Evolutionary conservation across 2,888 invertebrate genomes (phyloP), one percentile per base, ranked within the genome.

Genomic region (Philereme transversata): DNA sequence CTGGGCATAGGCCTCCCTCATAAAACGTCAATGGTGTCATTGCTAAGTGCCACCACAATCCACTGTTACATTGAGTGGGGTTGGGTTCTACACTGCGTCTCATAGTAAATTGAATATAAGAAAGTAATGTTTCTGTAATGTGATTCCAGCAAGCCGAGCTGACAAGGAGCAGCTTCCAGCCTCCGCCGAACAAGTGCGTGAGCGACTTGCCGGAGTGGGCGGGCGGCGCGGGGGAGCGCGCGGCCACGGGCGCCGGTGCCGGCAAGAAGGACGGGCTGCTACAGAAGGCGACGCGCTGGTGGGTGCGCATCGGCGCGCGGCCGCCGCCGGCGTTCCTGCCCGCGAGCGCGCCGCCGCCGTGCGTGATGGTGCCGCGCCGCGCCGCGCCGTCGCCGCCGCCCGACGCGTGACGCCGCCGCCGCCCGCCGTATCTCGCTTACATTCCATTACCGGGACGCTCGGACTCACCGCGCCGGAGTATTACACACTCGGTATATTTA

Each of bases 171-270:
- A 94, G 94, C 77, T 93, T 94, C 71, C 94, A 94, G 86, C 94
- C 94, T 77, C 94, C 94, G 75, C 94, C 94, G 79, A 94, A 94
- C 89, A 94, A 94, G 86, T 94, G 94, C 85, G 94, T 94, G 84
- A 93, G 93, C 90, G 94, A 94, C 92, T 94, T 94, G 85, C 94
- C 94, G 77, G 94, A 93, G 82, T 92, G 92, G 92, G 90, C 70
- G 72, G 65, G 73, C 51, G 79, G 67, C 52, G 75, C 40, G 36
- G 44, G 60, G 45, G 69, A 68, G 76, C 73, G 68, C 64, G 62
- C 50, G 35, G 58, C 56, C 65, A 68, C 70, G 35, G 64, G 70
- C 62, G 74, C 60, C 46, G 78, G 64, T 53, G 75, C 68, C 60
- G 78, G 76, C 79, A 92, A 92, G 83, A 92, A 92, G 80, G 92